Conservation (phyloP, 2,113 vertebrate genomes). For the Micromys minutus region DNA sequence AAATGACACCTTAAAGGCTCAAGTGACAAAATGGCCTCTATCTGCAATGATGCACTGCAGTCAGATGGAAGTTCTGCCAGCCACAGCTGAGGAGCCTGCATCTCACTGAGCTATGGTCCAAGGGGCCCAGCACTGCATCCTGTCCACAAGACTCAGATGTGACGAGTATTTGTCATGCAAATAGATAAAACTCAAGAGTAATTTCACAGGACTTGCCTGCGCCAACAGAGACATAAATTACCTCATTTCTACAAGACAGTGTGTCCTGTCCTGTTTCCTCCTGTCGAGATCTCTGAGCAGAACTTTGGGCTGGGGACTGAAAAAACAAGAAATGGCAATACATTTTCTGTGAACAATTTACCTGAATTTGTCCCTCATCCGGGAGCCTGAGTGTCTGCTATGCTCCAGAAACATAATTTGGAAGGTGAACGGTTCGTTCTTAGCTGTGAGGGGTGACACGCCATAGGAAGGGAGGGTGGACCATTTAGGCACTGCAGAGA, state of each 20-base stretch:
- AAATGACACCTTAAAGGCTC: background rate
- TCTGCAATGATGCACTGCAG: background rate
- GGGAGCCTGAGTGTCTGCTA: background rate
- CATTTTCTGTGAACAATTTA: background rate
- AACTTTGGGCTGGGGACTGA: background rate
- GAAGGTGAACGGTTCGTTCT: background rate
- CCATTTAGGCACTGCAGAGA: background rate
- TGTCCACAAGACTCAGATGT: background rate
- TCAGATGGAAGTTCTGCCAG: background rate
- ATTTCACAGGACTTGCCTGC: background rate
- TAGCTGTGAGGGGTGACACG: background rate
- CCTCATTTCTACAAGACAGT: background rate
- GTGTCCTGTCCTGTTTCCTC: background rate
- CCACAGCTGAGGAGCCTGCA: background rate
- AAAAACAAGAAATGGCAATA: background rate
- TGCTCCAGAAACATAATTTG: background rate
- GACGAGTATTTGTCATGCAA: background rate
- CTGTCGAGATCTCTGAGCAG: background rate
- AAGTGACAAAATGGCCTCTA: background rate
- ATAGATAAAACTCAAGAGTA: background rate
- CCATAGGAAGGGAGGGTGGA: background rate
- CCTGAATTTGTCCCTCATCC: background rate
- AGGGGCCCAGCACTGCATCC: background rate
- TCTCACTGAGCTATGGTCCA: background rate
- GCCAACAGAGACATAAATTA: background rate